phyloP scores from a whole-genome alignment of 92 coral and sea anemone genomes.

The Hydrozoanthus gracilis region DNA sequence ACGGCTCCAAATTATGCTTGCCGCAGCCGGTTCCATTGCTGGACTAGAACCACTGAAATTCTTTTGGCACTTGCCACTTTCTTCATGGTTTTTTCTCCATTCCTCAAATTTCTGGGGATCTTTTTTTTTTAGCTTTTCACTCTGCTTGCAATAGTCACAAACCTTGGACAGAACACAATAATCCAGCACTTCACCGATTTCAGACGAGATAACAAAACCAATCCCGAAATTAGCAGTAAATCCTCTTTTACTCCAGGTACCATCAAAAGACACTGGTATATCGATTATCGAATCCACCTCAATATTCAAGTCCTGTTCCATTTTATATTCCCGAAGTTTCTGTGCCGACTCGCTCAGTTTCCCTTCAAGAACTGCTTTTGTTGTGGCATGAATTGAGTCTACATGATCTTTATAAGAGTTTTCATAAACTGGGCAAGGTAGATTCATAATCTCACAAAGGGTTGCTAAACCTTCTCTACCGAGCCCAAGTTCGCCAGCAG shows the following conservation, averaged over 20 bases:
- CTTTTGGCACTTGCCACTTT: constrained; percentile 50
- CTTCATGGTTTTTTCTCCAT: constrained; percentile 37
- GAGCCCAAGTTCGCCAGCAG: constrained; percentile 38
- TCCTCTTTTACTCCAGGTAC: constrained; percentile 55
- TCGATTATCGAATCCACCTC: constrained; percentile 26
- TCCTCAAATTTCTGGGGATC: constrained; percentile 35
- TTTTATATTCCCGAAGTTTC: constrained; percentile 14
- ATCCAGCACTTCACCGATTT: constrained; percentile 53
- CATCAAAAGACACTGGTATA: constrained; percentile 54
- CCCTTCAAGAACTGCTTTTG: constrained; percentile 25
- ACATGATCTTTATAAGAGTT: constrained; percentile 41
- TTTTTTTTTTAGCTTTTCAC: constrained; percentile 36
- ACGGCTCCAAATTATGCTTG: constrained; percentile 8
- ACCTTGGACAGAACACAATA: constrained; percentile 49
- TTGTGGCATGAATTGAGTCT: constrained; percentile 24
- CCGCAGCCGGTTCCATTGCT: constrained; percentile 30
- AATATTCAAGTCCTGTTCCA: background rate
- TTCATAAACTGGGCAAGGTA: constrained; percentile 32
- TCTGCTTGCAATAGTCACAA: constrained; percentile 51
- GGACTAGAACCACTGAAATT: constrained; percentile 46
- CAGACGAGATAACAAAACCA: constrained; percentile 42
- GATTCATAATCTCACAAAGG: constrained; percentile 39
- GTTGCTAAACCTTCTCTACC: constrained; percentile 48
- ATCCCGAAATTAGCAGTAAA: constrained; percentile 58
- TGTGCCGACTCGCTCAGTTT: constrained; percentile 20